Percentiles rank a stretch among this genome's conserved stretches.
Evolutionary conservation across 2,113 vertebrate species (phyloP).

Genomic region (Sorex araneus): DNA sequence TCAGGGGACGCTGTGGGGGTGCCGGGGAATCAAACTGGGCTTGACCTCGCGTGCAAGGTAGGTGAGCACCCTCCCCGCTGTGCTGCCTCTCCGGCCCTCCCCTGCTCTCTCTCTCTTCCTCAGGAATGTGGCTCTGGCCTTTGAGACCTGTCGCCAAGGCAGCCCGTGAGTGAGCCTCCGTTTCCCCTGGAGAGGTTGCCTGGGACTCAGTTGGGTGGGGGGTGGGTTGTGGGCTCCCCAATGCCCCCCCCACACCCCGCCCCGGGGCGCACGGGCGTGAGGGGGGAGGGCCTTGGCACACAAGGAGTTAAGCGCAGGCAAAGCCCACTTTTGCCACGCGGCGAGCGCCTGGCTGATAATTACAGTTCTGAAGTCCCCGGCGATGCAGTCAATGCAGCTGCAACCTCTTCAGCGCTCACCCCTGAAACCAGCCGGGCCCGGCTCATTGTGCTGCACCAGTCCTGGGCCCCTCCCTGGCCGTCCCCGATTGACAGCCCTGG

Average conservation of each 20-base stretch:
- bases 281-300: constrained; percentile 83
- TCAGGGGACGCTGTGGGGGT: too few species aligned
- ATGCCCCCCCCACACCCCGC: too few species aligned
- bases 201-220: neutral
- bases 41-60: too few species aligned
- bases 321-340: constrained; percentile 93
- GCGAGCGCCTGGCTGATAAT: constrained; percentile 97
- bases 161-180: constrained; percentile 31
- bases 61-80: neutral
- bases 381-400: constrained; percentile 98
- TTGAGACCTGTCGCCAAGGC: neutral
- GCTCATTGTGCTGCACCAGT: constrained; percentile 96
- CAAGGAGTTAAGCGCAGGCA: constrained; percentile 94
- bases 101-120: neutral
- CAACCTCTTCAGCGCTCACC: constrained; percentile 98
- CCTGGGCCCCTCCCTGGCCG: constrained; percentile 96
- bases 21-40: too few species aligned
- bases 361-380: constrained; percentile 95
- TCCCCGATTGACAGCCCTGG: constrained; percentile 98
- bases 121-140: neutral
- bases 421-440: constrained; percentile 95
- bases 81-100: neutral
- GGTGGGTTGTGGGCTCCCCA: too few species aligned
- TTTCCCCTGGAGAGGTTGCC: constrained; percentile 24
- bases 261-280: too few species aligned